Evolutionary conservation across 2,888 invertebrate species (phyloP), one percentile per base, ranked within the genome.

Genomic region (Agonopterix heracliana): DNA sequence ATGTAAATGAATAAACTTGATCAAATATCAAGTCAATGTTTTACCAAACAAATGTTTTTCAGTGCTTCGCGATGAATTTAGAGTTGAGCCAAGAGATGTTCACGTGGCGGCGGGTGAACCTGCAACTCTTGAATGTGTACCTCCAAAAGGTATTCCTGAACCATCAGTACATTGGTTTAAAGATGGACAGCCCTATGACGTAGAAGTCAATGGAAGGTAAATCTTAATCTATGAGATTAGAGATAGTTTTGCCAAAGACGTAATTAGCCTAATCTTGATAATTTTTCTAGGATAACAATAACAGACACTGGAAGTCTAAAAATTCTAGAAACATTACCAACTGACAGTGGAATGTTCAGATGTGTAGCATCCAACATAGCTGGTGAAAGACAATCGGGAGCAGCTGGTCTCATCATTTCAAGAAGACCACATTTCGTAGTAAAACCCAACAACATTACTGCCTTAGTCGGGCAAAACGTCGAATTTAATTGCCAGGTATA

Each of bases 1-100:
- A 26, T 26, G 26, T 26, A 26, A 26, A 26, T 26, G 5, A 26
- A 26, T 26, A 26, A 26, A 26, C 5, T 26, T 26, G 7, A 26
- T 26, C 5, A 26, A 5, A 1, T 26, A 26, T 7, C 7, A 7
- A 17, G 17, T 3, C 17, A 17, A 26, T 26, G 26, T 5, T 3
- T 26, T 26, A 26, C 26, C 38, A 38, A 38, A 38, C 9, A 10
- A 38, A 10, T 10, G 5, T 38, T 10, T 81, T 82, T 66, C 92
- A 97, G 98, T 98, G 68, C 90, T 99, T 56, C 94, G 97, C 57
- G 98, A 98, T 82, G 98, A 99, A 78, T 99, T 99, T 89, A 93
- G 96, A 63, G 91, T 92, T 47, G 93, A 96, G 69, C 99, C 99
- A 26, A 93, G 94, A 71, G 96, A 97, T 79, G 95, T 96, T 45